Evolutionary conservation across 2,113 vertebrate species (phyloP), one percentile per base, ranked within the genome.

Genomic region (Tenebrosternarchus preto): DNA sequence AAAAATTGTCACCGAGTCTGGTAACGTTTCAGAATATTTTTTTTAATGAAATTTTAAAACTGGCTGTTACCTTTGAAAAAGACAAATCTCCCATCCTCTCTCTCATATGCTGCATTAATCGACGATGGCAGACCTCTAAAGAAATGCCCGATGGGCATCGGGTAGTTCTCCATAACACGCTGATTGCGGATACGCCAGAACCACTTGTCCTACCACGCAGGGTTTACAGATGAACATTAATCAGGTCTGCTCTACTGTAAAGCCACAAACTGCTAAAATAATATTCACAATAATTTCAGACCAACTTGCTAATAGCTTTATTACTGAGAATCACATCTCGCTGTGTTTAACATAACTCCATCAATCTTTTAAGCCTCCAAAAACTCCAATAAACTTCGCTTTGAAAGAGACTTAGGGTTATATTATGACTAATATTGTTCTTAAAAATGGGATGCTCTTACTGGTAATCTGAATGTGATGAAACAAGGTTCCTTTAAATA

Each of bases 91-190:
- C 95, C 96, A 76, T 97, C 95, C 75, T 96, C 95, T 61, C 95
- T 93, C 89, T 97, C 96, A 39, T 95, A 97, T 59, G 95, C 96
- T 4, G 95, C 83, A 76, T 93, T 94, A 74, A 97, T 85, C 5
- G 93, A 90, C 0, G 89, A 82, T 0, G 96, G 94, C 59, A 97
- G 82, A 2, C 96, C 96, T 25, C 93, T 93, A 95, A 95, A 97
- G 85, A 97, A 96, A 53, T 97, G 96, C 36, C 95, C 96, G 2
- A 96, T 96, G 5, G 95, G 95, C 92, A 97, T 92, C 0, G 96
- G 96, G 86, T 97, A 97, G 1, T 95, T 95, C 3, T 96, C 95
- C 89, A 96, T 88, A 77, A 97, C 95, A 0, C 87, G 93, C 76
- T 93, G 93, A 85, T 95, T 91, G 22, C 94, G 94, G 20, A 97